phyloP scores from a whole-genome alignment of 2,113 vertebrate genomes.

The Epinephelus cyanopodus region DNA sequence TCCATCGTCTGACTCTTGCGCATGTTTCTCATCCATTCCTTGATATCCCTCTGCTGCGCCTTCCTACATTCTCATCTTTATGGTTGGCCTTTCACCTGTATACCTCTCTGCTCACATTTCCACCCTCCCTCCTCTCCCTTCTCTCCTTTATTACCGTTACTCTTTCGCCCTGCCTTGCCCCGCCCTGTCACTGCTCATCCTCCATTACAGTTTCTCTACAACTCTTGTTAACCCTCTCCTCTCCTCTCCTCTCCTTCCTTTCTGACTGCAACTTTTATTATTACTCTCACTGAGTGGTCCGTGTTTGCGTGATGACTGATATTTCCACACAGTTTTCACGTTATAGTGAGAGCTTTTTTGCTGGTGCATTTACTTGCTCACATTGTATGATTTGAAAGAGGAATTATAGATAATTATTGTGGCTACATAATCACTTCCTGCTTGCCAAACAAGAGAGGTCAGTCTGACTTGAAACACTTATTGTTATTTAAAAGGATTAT shows the following conservation, averaged over 20 bases:
- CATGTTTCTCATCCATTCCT: slow-evolving; percentile 22
- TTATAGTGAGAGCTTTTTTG: no score
- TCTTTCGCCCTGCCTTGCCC: slow-evolving; percentile 42
- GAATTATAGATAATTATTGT: no score
- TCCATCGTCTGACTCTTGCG: neutral
- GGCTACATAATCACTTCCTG: no score
- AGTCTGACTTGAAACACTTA: neutral
- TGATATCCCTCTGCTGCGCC: slow-evolving; percentile 20
- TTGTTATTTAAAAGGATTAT: no score
- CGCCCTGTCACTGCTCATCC: slow-evolving; percentile 24
- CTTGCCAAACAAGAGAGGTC: neutral
- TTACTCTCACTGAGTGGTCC: no score
- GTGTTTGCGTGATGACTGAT: neutral
- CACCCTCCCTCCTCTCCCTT: slow-evolving; percentile 27
- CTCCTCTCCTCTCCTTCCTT: neutral
- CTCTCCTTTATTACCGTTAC: slow-evolving; percentile 65
- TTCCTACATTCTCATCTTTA: slow-evolving; percentile 34
- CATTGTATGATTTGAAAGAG: neutral
- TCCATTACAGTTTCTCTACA: slow-evolving; percentile 29
- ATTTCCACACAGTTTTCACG: no score
- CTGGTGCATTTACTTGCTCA: no score
- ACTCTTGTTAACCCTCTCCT: slow-evolving; percentile 40
- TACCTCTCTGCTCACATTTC: slow-evolving; percentile 15
- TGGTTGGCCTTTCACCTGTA: slow-evolving; percentile 57
- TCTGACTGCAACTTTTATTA: no score